phyloP scores from a whole-genome alignment of 2,113 vertebrate genomes.

The Archocentrus centrarchus region DNA sequence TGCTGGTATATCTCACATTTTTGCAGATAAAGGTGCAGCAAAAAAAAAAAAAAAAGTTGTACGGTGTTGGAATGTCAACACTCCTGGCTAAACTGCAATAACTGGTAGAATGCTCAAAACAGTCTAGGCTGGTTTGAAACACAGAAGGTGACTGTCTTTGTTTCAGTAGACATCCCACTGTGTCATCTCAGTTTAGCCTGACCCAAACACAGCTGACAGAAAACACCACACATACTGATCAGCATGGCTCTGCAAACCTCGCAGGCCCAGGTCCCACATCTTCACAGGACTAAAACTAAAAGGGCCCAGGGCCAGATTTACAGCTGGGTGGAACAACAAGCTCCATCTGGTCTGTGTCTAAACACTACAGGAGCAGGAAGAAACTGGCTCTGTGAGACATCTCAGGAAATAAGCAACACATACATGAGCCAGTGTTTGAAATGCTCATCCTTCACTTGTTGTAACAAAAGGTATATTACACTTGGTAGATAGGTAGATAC shows the following conservation, averaged over 20 bases:
- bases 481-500: background rate
- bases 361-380: slow-evolving; percentile 5
- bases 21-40: background rate
- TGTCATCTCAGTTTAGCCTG: slow-evolving; percentile 11
- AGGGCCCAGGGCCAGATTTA: slow-evolving; percentile 28
- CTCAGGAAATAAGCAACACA: slow-evolving; percentile 1
- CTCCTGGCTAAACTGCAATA: background rate
- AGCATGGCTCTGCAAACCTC: slow-evolving; percentile 42
- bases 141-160: background rate
- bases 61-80: background rate
- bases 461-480: background rate
- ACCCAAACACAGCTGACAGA: slow-evolving; percentile 46
- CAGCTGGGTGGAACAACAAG: slow-evolving; percentile 60
- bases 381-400: background rate
- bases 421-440: background rate
- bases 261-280: slow-evolving; percentile 3
- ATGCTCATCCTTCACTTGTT: background rate
- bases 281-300: slow-evolving; percentile 39
- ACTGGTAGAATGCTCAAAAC: background rate
- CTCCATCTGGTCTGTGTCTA: slow-evolving; percentile 39
- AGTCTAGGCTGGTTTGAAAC: background rate
- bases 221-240: slow-evolving; percentile 19
- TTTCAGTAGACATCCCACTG: background rate
- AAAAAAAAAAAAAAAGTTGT: background rate
- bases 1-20: background rate